Percentiles rank a stretch among this genome's conserved stretches.
phyloP scores from a whole-genome alignment of 2,797 vertebrate species.

The Dicrostonyx torquatus region DNA sequence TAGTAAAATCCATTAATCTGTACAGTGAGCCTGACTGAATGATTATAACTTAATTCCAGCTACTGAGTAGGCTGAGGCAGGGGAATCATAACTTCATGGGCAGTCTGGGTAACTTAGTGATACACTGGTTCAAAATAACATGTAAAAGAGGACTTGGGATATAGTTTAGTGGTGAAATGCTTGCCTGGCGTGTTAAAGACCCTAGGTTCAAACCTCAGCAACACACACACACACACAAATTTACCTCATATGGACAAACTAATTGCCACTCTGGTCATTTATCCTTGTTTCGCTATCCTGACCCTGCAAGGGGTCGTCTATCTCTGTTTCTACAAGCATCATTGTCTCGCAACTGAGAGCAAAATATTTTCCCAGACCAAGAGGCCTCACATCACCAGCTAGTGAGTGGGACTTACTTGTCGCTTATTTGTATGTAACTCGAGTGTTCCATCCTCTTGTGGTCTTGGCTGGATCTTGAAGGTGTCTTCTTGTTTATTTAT shows the following conservation, averaged over 20 bases:
- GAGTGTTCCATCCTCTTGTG: constrained; percentile 73
- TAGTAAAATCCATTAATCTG: background rate
- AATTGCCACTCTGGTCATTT: background rate
- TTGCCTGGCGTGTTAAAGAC: background rate
- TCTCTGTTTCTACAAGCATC: background rate
- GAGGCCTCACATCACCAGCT: constrained; percentile 40
- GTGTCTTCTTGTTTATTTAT: constrained; percentile 77
- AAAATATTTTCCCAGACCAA: constrained; percentile 19
- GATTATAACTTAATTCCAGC: background rate
- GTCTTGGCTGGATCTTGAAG: constrained; percentile 66
- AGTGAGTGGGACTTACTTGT: background rate
- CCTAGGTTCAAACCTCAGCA: background rate
- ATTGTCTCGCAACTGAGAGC: background rate
- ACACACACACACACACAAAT: background rate
- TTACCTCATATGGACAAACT: background rate
- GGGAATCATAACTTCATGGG: background rate
- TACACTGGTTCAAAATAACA: background rate
- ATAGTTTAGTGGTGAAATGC: background rate
- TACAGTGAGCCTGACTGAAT: background rate
- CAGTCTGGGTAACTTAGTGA: background rate
- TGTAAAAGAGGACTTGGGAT: background rate
- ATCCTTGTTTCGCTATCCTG: no score
- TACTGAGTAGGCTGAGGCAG: background rate
- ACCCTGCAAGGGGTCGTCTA: background rate
- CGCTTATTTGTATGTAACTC: constrained; percentile 43